Conservation (phyloP, 1,140 invertebrate genomes). For the Pteromalus puparum region DNA sequence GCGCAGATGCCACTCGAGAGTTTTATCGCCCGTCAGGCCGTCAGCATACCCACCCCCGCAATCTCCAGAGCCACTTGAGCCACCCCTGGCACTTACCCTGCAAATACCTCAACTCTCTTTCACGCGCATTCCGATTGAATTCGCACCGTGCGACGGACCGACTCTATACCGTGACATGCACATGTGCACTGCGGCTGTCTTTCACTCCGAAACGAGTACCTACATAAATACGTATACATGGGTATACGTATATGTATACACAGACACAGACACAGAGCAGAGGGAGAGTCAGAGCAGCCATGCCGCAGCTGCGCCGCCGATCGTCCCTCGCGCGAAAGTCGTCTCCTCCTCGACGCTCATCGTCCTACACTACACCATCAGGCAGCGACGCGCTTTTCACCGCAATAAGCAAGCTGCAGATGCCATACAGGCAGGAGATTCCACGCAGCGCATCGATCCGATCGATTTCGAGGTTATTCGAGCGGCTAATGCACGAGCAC, state of each 20-base stretch:
- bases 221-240: not conserved
- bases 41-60: no score
- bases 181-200: not conserved
- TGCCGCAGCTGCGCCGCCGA: not conserved
- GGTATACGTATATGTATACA: not conserved
- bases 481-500: not conserved
- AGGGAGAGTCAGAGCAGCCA: not conserved
- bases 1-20: not conserved
- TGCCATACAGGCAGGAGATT: not conserved
- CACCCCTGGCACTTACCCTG: no score
- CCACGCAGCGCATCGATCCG: not conserved
- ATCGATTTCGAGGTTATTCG: conserved; percentile 1
- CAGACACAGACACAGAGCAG: not conserved
- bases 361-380: not conserved
- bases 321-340: not conserved
- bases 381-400: not conserved
- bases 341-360: not conserved
- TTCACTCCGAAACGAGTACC: not conserved
- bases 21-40: no score
- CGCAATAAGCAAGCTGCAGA: not conserved
- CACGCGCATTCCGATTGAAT: no score
- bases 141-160: no score
- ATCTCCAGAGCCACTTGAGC: no score
- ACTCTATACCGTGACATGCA: no score
- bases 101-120: no score